Evolutionary conservation across 2,113 vertebrate species (phyloP).

Genomic region (Parotia lawesii): DNA sequence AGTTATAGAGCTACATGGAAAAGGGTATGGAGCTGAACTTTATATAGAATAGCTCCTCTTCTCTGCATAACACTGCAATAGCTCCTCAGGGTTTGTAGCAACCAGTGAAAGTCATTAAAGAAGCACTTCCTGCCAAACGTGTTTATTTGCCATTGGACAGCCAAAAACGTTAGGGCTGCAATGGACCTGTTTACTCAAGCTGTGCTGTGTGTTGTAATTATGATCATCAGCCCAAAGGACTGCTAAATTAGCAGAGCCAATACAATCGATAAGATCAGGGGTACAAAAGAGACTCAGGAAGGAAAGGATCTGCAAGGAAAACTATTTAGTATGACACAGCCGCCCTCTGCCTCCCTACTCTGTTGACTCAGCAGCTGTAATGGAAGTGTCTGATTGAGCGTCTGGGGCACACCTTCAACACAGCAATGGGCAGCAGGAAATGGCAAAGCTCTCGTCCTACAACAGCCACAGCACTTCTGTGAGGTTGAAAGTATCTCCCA

Average conservation of each 20-base stretch:
- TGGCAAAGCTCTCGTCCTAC: neutral
- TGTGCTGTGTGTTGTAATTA: conserved; percentile 60
- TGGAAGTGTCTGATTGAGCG: conserved; percentile 7
- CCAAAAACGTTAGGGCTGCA: conserved; percentile 28
- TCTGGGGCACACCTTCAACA: neutral
- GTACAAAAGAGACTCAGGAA: conserved; percentile 42
- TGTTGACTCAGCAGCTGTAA: conserved; percentile 56
- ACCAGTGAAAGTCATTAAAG: conserved; percentile 28
- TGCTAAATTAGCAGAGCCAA: conserved; percentile 73
- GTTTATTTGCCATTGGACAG: conserved; percentile 51
- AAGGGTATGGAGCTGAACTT: neutral
- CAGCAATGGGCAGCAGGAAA: neutral
- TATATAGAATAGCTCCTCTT: neutral
- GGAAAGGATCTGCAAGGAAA: conserved; percentile 54
- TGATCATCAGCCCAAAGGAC: conserved; percentile 64
- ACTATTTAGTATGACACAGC: conserved; percentile 47
- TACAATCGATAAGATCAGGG: conserved; percentile 65
- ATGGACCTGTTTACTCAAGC: conserved; percentile 41
- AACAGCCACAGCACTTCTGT: neutral
- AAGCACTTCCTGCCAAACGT: conserved; percentile 11
- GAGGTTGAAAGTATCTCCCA: neutral
- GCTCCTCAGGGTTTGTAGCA: neutral
- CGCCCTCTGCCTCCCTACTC: neutral
- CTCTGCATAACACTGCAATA: neutral
- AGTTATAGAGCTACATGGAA: neutral